Conservation (phyloP, 1,140 invertebrate species). For the Lordiphosa mommai region DNA sequence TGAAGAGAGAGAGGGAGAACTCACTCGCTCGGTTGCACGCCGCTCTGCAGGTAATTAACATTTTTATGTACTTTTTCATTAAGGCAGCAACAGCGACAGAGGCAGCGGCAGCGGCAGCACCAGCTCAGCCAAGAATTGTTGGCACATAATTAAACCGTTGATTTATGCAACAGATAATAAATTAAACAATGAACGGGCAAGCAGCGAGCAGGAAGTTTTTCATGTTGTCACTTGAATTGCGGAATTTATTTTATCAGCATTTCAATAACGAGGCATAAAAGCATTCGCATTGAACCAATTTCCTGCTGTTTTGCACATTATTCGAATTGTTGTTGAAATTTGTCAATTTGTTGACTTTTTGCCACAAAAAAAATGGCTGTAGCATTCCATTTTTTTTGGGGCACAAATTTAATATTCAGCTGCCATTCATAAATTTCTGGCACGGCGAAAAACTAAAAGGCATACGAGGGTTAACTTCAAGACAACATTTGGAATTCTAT, state of each 20-base stretch:
- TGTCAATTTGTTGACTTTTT: neutral
- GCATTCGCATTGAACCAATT: too few species aligned
- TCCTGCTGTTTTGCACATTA: too few species aligned
- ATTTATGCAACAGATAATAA: slow-evolving; percentile 59
- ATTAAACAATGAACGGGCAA: slow-evolving; percentile 18
- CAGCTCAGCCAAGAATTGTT: neutral
- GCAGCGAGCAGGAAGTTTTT: slow-evolving; percentile 5
- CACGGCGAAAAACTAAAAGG: too few species aligned
- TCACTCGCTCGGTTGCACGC: neutral
- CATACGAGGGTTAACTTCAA: too few species aligned
- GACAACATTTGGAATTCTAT: too few species aligned
- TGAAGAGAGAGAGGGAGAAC: slow-evolving; percentile 20
- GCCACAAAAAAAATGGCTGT: too few species aligned
- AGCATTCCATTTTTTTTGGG: too few species aligned
- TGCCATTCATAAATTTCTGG: too few species aligned
- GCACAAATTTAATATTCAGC: too few species aligned
- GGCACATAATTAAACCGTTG: slow-evolving; percentile 64
- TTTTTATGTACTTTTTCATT: slow-evolving; percentile 60
- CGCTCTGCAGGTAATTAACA: slow-evolving; percentile 59
- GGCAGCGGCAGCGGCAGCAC: neutral
- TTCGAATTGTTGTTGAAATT: too few species aligned
- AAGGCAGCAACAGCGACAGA: neutral
- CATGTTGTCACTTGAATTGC: slow-evolving; percentile 5
- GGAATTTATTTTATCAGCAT: too few species aligned
- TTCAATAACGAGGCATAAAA: too few species aligned